phyloP scores from a whole-genome alignment of 2,797 vertebrate species.

The Phataginus tricuspis region DNA sequence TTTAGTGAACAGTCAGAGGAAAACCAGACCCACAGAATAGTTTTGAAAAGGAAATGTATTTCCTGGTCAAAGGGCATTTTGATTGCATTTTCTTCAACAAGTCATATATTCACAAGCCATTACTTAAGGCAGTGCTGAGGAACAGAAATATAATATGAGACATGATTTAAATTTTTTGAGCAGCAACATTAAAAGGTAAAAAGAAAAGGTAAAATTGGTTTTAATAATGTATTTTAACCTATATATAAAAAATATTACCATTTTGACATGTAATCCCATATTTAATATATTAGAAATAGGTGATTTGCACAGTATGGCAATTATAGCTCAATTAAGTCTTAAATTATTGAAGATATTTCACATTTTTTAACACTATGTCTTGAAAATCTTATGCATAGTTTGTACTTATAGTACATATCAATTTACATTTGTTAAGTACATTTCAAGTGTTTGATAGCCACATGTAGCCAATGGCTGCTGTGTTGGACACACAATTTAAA shows the following conservation, averaged over 20 bases:
- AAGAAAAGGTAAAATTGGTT: not conserved
- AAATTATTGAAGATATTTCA: not conserved
- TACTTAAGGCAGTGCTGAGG: not conserved
- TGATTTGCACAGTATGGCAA: not conserved
- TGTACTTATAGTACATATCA: not conserved
- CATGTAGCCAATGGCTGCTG: not conserved
- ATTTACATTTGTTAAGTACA: not conserved
- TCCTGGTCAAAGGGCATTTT: not conserved
- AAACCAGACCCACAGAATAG: not conserved
- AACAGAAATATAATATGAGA: not conserved
- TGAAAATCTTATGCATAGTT: not conserved
- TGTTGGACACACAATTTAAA: not conserved
- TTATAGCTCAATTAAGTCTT: not conserved
- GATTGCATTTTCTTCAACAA: not conserved
- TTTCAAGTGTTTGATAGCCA: not conserved
- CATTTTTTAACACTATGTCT: not conserved
- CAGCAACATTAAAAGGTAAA: constrained; percentile 9
- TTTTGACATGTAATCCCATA: not conserved
- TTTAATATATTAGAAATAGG: not conserved
- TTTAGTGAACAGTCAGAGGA: not conserved
- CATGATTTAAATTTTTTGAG: not conserved
- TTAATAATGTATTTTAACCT: not conserved
- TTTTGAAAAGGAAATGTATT: not conserved
- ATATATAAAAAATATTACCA: not conserved
- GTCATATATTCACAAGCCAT: not conserved